phyloP scores from a whole-genome alignment of 2,797 vertebrate genomes.

The Sebastes matsubarae region DNA sequence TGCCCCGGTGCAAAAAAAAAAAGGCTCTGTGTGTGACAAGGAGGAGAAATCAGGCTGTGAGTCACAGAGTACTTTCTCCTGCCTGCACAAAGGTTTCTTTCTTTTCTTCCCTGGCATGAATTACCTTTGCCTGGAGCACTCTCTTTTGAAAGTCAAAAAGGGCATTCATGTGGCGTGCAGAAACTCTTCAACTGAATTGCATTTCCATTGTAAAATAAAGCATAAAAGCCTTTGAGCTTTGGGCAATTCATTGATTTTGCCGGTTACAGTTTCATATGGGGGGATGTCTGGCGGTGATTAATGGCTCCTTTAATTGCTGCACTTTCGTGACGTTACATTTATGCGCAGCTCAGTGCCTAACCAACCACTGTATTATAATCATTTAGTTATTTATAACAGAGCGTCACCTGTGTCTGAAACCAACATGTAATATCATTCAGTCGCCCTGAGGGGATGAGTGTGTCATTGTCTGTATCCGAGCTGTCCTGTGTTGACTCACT shows the following conservation, averaged over 20 bases:
- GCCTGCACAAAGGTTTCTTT: conserved; percentile 25
- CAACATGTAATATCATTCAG: conserved; percentile 23
- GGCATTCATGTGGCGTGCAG: conserved; percentile 32
- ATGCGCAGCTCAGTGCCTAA: conserved; percentile 7
- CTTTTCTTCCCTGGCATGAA: conserved; percentile 34
- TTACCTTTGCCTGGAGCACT: conserved; percentile 62
- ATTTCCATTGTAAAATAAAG: conserved; percentile 12
- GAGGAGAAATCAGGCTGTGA: conserved; percentile 13
- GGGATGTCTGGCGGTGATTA: conserved; percentile 4
- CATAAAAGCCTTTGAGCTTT: conserved; percentile 2
- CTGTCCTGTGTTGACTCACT: conserved; percentile 10
- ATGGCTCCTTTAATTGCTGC: conserved; percentile 9
- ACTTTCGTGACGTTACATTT: neutral
- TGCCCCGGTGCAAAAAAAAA: neutral
- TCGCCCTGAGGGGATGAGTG: conserved; percentile 21
- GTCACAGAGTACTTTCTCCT: conserved; percentile 29
- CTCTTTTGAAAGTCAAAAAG: conserved; percentile 68
- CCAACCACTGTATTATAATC: neutral
- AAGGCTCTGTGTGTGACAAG: neutral
- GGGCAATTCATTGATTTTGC: neutral
- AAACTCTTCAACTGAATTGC: conserved; percentile 21
- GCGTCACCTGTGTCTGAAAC: conserved; percentile 37
- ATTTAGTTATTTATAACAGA: conserved; percentile 28
- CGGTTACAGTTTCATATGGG: neutral
- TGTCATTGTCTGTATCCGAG: conserved; percentile 17